Conservation (phyloP, 2,888 invertebrate genomes). For the Dicyrtoma fusca region DNA sequence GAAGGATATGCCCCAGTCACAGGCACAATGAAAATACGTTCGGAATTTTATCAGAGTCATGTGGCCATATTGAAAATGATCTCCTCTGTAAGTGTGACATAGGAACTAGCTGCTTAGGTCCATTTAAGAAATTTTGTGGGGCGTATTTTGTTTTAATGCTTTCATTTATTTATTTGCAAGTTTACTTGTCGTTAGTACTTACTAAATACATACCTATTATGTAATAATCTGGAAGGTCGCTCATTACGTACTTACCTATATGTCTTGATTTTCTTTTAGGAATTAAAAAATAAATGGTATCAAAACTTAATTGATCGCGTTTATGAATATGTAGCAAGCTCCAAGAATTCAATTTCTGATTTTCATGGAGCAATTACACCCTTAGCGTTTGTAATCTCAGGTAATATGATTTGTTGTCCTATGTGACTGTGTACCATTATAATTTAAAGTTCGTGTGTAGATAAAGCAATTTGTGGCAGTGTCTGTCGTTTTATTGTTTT, state of each 20-base stretch:
- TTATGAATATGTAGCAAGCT: constrained; percentile 15
- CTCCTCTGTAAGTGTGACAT: not conserved
- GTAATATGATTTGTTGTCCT: constrained; percentile 4
- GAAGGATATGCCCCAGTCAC: constrained; percentile 7
- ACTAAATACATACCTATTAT: too few species aligned
- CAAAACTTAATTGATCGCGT: constrained; percentile 6
- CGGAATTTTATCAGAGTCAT: not conserved
- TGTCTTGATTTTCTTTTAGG: constrained; percentile 4
- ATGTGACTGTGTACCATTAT: not conserved
- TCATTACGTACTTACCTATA: too few species aligned
- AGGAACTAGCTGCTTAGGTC: too few species aligned
- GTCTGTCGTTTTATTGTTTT: too few species aligned
- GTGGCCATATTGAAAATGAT: not conserved
- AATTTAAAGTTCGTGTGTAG: not conserved
- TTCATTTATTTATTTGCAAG: too few species aligned
- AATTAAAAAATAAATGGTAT: constrained; percentile 36
- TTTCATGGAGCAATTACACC: constrained; percentile 34
- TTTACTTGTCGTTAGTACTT: too few species aligned
- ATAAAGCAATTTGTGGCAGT: too few species aligned
- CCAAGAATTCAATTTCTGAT: not conserved
- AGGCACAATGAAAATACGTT: not conserved
- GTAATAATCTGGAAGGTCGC: too few species aligned
- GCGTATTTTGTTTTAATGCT: too few species aligned
- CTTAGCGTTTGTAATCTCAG: constrained; percentile 40
- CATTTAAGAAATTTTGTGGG: too few species aligned